A percentile compares a stretch with the other conserved stretches of the same genome.
phyloP scores from a whole-genome alignment of 2,888 invertebrate species.

The Ormyrus rosae region DNA sequence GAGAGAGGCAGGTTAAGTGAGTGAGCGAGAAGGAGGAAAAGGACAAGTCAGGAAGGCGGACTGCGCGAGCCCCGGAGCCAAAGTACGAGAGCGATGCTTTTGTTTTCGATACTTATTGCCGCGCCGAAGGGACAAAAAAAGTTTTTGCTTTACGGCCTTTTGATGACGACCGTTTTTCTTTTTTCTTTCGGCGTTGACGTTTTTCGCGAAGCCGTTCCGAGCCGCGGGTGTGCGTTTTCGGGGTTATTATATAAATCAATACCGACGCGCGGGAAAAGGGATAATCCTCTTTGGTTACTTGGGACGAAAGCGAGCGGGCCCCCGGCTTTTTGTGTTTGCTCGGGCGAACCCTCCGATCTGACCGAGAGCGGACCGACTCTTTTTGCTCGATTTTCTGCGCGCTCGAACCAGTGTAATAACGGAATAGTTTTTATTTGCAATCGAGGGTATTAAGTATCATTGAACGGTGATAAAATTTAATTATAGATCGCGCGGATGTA shows the following conservation, averaged over 20 bases:
- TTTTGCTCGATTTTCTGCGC: no score
- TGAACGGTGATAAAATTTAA: no score
- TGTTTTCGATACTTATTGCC: constrained; percentile 38
- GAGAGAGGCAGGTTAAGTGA: not conserved
- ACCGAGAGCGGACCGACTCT: no score
- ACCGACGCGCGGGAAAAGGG: not conserved
- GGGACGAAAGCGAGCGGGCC: no score
- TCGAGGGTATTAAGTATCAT: no score
- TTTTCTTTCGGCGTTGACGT: not conserved
- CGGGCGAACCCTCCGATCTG: not conserved
- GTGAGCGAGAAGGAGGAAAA: not conserved
- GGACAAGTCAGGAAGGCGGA: not conserved
- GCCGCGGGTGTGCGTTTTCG: not conserved
- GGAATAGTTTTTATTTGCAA: not conserved
- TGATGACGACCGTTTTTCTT: constrained; percentile 40
- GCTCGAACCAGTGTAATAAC: no score
- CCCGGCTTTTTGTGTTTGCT: constrained; percentile 25
- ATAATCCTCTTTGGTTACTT: not conserved
- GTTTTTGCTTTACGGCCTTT: constrained; percentile 42
- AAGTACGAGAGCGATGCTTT: constrained; percentile 35
- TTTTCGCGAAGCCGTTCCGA: not conserved
- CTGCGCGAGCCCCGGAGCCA: constrained; percentile 2
- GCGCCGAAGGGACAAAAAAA: constrained; percentile 8
- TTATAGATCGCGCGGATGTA: no score
- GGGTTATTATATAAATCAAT: constrained; percentile 36